Evolutionary conservation across 2,888 invertebrate species (phyloP), one percentile per base, ranked within the genome.

Genomic region (Lepidonotus clava): DNA sequence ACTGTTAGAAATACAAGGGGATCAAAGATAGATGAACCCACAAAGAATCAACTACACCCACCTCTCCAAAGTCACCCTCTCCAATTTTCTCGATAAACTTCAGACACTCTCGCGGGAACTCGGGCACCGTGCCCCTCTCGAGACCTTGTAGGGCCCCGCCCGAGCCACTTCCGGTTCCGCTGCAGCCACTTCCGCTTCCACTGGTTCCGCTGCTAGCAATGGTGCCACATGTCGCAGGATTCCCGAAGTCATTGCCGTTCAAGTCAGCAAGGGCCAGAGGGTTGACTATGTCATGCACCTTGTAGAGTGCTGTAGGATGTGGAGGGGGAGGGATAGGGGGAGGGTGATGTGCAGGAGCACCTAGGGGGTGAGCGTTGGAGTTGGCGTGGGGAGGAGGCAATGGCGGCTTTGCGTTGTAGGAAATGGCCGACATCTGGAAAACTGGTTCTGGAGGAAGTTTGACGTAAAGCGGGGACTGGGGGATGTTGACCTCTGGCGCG

Each of bases 21-120:
- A n/a, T n/a, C n/a, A n/a, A n/a, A n/a, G n/a, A n/a, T n/a, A n/a
- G n/a, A n/a, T n/a, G n/a, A n/a, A n/a, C n/a, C n/a, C n/a, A n/a
- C n/a, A n/a, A n/a, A n/a, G n/a, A n/a, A n/a, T n/a, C n/a, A n/a
- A n/a, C n/a, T n/a, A n/a, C n/a, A 84, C 86, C 40, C 86, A 97
- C 96, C 94, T 97, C 97, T 94, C 97, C 97, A 94, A 97, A 97
- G 87, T 97, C 96, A 88, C 97, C 97, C 94, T 97, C 97, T 28
- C 97, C 97, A 76, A 98, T 95, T 93, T 97, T 97, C 86, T 97
- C 97, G 91, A 97, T 96, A 96, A 97, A 97, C 90, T 97, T 95
- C 88, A 98, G 96, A 91, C 97, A 95, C 93, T 97, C 97, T 89
- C 97, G 95, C 86, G 97, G 97, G 94, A 97, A 97, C 95, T 97